Evolutionary conservation across 2,113 vertebrate species (phyloP).

Genomic region (Limanda limanda): DNA sequence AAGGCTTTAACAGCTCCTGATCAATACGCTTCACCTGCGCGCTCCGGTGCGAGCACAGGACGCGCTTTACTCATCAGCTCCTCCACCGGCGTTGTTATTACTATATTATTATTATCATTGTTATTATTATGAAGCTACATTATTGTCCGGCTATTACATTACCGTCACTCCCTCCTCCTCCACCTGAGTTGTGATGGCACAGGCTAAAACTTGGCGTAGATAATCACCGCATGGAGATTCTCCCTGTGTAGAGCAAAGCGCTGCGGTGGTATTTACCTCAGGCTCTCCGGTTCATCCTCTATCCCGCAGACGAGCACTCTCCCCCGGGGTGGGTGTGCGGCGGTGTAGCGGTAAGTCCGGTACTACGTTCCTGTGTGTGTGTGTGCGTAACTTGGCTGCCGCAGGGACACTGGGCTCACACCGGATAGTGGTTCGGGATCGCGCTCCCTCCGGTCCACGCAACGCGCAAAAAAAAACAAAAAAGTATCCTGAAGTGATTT

Average conservation of each 20-base stretch:
- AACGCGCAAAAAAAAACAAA: neutral
- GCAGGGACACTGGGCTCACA: constrained; percentile 33
- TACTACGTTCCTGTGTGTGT: constrained; percentile 30
- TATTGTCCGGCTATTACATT: neutral
- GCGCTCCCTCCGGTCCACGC: neutral
- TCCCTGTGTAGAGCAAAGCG: neutral
- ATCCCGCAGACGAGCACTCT: constrained; percentile 19
- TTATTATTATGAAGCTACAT: neutral
- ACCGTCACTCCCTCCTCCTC: constrained; percentile 7
- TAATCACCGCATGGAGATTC: constrained; percentile 17
- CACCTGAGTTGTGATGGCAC: constrained; percentile 43
- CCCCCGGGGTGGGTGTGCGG: constrained; percentile 3
- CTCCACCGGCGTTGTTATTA: neutral
- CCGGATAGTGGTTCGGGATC: constrained; percentile 4
- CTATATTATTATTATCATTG: neutral
- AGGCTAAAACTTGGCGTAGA: constrained; percentile 56
- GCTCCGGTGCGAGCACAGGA: neutral
- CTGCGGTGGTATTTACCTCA: constrained; percentile 52
- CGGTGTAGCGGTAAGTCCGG: constrained; percentile 54
- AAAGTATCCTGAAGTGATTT: neutral
- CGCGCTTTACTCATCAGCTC: neutral
- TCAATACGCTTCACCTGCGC: constrained; percentile 39
- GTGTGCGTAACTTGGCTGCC: constrained; percentile 51
- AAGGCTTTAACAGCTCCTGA: neutral
- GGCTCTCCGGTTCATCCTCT: constrained; percentile 44